These are phyloP conservation scores for Sphenopsis melanotis DNA, from an alignment of 2,797 vertebrate genomes.

Conservation along the genomic window DNA sequence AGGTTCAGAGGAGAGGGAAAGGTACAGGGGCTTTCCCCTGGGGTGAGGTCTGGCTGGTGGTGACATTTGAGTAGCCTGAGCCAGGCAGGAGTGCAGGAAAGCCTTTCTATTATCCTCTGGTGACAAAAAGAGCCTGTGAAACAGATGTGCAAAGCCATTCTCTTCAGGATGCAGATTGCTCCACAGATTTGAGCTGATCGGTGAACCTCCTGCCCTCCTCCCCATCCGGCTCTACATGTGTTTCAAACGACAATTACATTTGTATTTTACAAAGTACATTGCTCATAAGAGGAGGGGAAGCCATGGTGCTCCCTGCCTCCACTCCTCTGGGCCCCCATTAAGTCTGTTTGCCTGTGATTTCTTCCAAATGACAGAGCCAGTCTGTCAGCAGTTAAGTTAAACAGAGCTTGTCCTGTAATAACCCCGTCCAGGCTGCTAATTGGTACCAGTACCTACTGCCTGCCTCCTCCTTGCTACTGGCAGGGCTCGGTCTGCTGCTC, in stretches of 20 bases:
- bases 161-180: not conserved
- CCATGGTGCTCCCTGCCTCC: slow-evolving; percentile 23
- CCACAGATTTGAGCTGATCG: not conserved
- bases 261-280: slow-evolving; percentile 37
- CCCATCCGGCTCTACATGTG: not conserved
- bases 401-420: slow-evolving; percentile 73
- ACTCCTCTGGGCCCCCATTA: slow-evolving; percentile 45
- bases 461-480: not conserved
- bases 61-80: not conserved
- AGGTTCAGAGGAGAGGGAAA: not conserved
- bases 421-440: slow-evolving; percentile 61
- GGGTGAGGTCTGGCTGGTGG: not conserved
- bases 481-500: not conserved
- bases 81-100: not conserved
- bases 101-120: not conserved
- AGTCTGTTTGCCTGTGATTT: slow-evolving; percentile 69
- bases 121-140: not conserved
- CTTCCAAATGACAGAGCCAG: slow-evolving; percentile 71
- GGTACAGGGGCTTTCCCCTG: not conserved
- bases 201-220: not conserved
- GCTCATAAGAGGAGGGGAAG: slow-evolving; percentile 10
- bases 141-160: not conserved
- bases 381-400: slow-evolving; percentile 71
- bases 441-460: slow-evolving; percentile 62
- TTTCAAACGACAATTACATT: slow-evolving; percentile 33